Evolutionary conservation across 2,113 vertebrate species (phyloP), one percentile per base, ranked within the genome.

Genomic region (Nesoenas mayeri): DNA sequence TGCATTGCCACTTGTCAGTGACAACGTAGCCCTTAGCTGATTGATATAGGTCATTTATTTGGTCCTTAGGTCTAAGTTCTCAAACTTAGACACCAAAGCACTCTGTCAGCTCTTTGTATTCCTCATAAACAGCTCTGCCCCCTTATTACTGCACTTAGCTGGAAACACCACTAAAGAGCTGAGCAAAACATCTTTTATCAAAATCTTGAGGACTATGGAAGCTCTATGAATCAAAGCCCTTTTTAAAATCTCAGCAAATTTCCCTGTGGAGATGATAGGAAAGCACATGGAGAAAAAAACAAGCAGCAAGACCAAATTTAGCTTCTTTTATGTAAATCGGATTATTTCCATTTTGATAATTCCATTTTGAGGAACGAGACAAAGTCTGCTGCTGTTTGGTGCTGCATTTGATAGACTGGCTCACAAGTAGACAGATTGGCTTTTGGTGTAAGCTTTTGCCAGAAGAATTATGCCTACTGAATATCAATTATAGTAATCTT

Each of bases 371-470:
- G 42, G 47, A 70, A 85, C 3, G 10, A 54, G 66, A 81, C n/a
- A 51, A 90, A 84, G 47, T 34, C 47, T 85, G 74, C 65, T 61
- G 61, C 54, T 66, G 19, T 31, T 29, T 69, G 40, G 58, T 85
- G 67, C 9, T 62, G 36, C 25, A 36, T n/a, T 79, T 60, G 24
- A 51, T 34, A 42, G 3, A 67, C 3, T 15, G 48, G 85, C 44
- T 77, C 31, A 32, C 0, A 0, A 85, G 36, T 1, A 9, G 53
- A 58, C 42, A 82, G 40, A 73, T 0, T 40, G 44, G 7, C 0
- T 62, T 86, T 82, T 8, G 11, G 54, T 2, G 4, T 29, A 61
- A 79, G 19, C 28, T 47, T 19, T 47, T 47, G 44, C 44, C 17
- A 47, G 44, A 47, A 47, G 44, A 84, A 74, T 53, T 26, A 20